Percentiles rank a stretch among this genome's conserved stretches.
These are phyloP conservation scores for Hexactinellida sp. DNA, from an alignment of 37 sponge, comb jelly and placozoan genomes.

Conservation along the genomic window DNA sequence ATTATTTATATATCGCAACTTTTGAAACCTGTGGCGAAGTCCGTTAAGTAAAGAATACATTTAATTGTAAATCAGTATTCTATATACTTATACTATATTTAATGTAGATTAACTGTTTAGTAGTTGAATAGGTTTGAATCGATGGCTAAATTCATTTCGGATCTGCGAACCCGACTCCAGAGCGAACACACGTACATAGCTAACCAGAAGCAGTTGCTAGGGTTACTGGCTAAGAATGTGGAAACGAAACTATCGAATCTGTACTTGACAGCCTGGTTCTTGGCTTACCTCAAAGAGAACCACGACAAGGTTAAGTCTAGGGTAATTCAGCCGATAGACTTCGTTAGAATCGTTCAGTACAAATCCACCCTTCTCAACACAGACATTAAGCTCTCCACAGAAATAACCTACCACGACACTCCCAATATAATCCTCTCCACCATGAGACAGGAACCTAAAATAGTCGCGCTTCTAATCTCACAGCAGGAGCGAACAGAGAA, in stretches of 20 bases:
- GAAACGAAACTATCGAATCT: slow-evolving; percentile 1
- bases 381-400: neutral
- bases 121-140: no score
- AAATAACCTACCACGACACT: neutral
- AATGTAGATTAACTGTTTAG: neutral
- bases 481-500: neutral
- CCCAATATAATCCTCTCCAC: neutral
- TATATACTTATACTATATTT: neutral
- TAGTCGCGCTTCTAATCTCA: neutral
- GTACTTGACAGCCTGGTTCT: neutral
- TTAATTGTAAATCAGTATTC: neutral
- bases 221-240: neutral
- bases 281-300: neutral
- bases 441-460: neutral
- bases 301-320: neutral
- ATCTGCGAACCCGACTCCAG: neutral
- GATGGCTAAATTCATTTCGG: neutral
- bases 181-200: neutral
- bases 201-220: neutral
- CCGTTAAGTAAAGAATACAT: neutral
- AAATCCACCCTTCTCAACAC: neutral
- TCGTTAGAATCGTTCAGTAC: neutral
- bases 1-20: no score
- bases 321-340: neutral
- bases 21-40: no score